phyloP scores from a whole-genome alignment of 2,888 invertebrate species.

The Nezara viridula region DNA sequence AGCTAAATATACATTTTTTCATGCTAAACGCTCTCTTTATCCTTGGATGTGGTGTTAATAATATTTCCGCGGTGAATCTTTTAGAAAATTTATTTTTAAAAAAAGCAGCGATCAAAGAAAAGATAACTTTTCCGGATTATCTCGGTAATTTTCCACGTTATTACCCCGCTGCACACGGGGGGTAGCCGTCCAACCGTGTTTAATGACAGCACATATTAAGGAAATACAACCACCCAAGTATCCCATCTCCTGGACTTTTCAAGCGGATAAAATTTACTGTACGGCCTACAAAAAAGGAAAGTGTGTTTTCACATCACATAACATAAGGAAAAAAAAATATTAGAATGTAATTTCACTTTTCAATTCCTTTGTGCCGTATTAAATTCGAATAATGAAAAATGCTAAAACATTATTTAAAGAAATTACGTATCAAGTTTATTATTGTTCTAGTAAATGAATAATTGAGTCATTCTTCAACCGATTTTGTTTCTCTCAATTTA shows the following conservation, averaged over 20 bases:
- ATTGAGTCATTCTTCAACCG: too few relatives aligned
- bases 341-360: too few relatives aligned
- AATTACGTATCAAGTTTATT: too few relatives aligned
- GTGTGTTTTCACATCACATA: background rate
- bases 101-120: slow-evolving; percentile 13
- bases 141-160: slow-evolving; percentile 23
- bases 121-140: slow-evolving; percentile 18
- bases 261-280: slow-evolving; percentile 20
- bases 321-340: background rate
- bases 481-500: too few relatives aligned
- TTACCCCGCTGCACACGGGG: background rate
- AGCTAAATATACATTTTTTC: too few relatives aligned
- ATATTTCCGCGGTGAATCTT: background rate
- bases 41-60: background rate
- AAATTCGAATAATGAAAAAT: too few relatives aligned
- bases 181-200: background rate
- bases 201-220: slow-evolving; percentile 30
- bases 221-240: slow-evolving; percentile 21
- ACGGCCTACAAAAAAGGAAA: background rate
- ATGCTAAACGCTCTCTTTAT: background rate
- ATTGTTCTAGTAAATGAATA: too few relatives aligned
- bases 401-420: too few relatives aligned
- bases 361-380: too few relatives aligned
- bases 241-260: slow-evolving; percentile 1
- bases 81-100: background rate